These are phyloP conservation scores for Clusia tigrina DNA, from an alignment of 2,888 invertebrate genomes.

Conservation along the genomic window DNA sequence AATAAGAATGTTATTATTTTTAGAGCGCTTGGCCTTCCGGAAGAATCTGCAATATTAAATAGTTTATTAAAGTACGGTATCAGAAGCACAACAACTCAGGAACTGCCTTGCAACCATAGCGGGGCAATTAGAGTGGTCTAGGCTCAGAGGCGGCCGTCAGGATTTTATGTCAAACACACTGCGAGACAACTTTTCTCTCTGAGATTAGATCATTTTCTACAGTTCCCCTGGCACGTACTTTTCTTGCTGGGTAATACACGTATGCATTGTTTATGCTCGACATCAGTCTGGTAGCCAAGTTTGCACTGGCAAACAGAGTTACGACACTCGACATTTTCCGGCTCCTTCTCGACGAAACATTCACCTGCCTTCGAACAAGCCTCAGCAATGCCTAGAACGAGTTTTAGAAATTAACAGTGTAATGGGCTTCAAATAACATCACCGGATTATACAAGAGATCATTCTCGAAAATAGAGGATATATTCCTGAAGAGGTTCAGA, in stretches of 20 bases:
- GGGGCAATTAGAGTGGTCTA: too few species aligned
- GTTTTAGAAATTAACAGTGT: too few species aligned
- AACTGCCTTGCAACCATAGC: too few species aligned
- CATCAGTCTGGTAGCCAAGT: constrained; percentile 49
- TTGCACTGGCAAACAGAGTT: constrained; percentile 63
- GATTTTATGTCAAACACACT: too few species aligned
- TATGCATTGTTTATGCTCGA: constrained; percentile 51
- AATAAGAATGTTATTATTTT: constrained; percentile 63
- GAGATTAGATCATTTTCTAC: not conserved
- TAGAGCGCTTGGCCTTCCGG: constrained; percentile 64
- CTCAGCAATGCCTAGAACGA: constrained; percentile 53
- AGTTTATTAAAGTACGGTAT: not conserved
- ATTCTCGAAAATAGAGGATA: too few species aligned
- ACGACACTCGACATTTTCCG: constrained; percentile 60
- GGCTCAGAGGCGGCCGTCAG: too few species aligned
- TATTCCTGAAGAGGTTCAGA: too few species aligned
- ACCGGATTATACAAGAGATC: too few species aligned
- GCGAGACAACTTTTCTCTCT: not conserved
- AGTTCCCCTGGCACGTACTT: constrained; percentile 42
- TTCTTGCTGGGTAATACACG: constrained; percentile 58
- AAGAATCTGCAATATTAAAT: constrained; percentile 57
- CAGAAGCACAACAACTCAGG: not conserved
- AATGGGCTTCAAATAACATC: too few species aligned
- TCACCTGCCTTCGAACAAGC: constrained; percentile 55
- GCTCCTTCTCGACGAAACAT: constrained; percentile 55